These are phyloP conservation scores for Sus cebifrons DNA, from an alignment of 2,797 vertebrate genomes.

Conservation along the genomic window DNA sequence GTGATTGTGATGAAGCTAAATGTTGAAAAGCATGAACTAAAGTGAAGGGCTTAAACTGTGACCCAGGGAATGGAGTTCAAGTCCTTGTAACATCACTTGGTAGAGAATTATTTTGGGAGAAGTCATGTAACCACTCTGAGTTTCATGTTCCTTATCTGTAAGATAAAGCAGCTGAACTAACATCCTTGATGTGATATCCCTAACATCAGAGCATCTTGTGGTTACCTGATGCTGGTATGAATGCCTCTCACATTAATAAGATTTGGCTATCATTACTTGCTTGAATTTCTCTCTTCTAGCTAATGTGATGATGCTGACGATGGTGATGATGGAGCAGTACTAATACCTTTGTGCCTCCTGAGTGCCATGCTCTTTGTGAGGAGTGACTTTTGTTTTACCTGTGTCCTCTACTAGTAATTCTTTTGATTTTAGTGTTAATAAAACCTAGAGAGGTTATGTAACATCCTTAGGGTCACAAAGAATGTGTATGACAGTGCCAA, in stretches of 20 bases:
- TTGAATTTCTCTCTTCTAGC: not conserved
- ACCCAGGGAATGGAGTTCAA: not conserved
- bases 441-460: not conserved
- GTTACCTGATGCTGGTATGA: not conserved
- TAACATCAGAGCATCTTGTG: not conserved
- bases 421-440: not conserved
- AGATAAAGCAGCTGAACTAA: slow-evolving; percentile 25
- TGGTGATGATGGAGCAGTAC: not conserved
- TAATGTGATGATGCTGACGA: not conserved
- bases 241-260: not conserved
- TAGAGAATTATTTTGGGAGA: not conserved
- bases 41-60: not conserved
- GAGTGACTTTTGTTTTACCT: not conserved
- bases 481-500: not conserved
- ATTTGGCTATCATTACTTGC: not conserved
- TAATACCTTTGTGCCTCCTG: not conserved
- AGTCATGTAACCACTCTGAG: not conserved
- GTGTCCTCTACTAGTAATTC: not conserved
- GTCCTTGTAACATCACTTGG: not conserved
- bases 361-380: not conserved
- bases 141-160: not conserved
- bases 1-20: not conserved
- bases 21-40: not conserved
- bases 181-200: not conserved
- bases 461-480: not conserved